Evolutionary conservation across 2,888 invertebrate species (phyloP), one percentile per base, ranked within the genome.

Genomic region (Ormyrus thymus): DNA sequence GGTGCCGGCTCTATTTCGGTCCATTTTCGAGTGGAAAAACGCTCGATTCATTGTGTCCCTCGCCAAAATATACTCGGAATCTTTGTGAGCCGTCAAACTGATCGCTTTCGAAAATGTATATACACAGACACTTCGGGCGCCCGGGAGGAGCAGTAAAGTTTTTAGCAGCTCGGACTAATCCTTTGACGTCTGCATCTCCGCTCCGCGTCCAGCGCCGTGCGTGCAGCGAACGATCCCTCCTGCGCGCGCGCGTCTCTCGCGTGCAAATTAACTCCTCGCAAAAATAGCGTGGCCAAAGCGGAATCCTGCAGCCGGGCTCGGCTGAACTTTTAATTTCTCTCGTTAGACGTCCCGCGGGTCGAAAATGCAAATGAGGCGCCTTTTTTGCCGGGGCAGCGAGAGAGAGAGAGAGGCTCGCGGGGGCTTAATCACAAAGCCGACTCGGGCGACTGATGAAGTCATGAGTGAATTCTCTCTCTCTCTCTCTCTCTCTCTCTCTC

Each of bases 321-420:
- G 51, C 71, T 15, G 55, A 62, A 72, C 68, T 71, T 72, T 72
- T 68, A 76, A 79, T 76, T 79, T 79, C 72, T 76, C 79, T 79
- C 15, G 72, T 79, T 79, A 71, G 70, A 59, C 50, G 29, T 15
- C 45, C 13, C 51, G 45, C 43, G 50, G 48, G 50, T 13, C 56
- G 62, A 64, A 76, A 69, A 80, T 80, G 80, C 73, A 80, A 78
- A 80, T 80, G 73, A 80, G 78, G 64, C 29, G 29, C 29, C 29
- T 75, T 78, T 66, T 77, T 77, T 81, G 53, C n/a, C n/a, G n/a
- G n/a, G n/a, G n/a, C n/a, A n/a, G n/a, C n/a, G n/a, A n/a, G n/a
- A n/a, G n/a, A n/a, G n/a, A n/a, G n/a, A n/a, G n/a, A n/a, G n/a
- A n/a, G n/a, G n/a, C 77, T 53, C n/a, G 43, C 53, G 48, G 69